phyloP scores from a whole-genome alignment of 1,140 invertebrate species.

The Scylla paramamosain region DNA sequence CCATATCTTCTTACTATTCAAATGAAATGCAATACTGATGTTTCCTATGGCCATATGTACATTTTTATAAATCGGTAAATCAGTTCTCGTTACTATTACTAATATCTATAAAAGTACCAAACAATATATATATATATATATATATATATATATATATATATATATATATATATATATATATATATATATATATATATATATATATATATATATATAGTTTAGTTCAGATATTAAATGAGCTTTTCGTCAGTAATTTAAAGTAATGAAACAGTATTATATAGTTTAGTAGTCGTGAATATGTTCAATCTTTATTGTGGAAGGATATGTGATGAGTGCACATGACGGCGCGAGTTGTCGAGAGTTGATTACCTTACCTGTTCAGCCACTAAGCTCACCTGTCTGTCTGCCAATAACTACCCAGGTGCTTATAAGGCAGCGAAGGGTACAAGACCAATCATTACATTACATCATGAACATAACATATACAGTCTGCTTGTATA shows the following conservation, averaged over 20 bases:
- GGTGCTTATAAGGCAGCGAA: no score
- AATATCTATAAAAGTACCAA: not conserved
- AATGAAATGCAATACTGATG: not conserved
- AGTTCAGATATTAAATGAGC: not conserved
- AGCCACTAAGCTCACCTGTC: no score
- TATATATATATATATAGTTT: not conserved
- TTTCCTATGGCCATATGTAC: not conserved
- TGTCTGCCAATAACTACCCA: no score
- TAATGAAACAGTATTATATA: not conserved
- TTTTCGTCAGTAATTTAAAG: not conserved
- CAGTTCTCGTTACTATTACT: not conserved
- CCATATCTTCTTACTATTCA: not conserved
- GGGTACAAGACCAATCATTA: no score
- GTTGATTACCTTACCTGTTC: no score
- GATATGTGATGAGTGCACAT: not conserved
- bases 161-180: constrained; percentile 32
- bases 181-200: not conserved
- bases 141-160: constrained; percentile 32
- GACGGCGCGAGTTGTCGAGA: no score
- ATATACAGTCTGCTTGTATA: no score
- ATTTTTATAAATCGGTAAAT: not conserved
- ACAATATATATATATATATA: constrained; percentile 16
- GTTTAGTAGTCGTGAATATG: not conserved
- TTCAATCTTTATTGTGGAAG: not conserved
- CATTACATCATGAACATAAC: no score